Conservation (phyloP, 2,797 vertebrate species). For the Phoeniculus purpureus region DNA sequence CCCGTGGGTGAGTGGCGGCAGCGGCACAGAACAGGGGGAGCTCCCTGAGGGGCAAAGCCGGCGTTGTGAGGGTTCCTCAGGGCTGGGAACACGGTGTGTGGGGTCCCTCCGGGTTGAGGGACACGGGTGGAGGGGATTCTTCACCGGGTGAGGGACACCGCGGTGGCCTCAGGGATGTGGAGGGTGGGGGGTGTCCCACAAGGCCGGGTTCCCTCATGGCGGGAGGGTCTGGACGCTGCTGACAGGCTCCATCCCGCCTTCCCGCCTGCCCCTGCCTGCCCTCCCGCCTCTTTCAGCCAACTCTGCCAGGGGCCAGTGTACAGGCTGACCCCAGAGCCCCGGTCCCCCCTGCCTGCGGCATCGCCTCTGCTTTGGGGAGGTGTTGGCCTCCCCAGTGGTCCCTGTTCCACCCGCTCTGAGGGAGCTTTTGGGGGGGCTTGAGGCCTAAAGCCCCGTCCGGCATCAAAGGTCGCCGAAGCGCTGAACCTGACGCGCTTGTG, state of each 20-base stretch:
- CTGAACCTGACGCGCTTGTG: rapidly evolving
- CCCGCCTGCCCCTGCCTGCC: background rate
- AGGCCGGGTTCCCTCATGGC: background rate
- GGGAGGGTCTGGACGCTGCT: background rate
- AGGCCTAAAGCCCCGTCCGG: background rate
- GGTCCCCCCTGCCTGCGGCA: no score
- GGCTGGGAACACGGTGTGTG: background rate
- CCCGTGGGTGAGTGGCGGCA: background rate
- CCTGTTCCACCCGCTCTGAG: rapidly evolving
- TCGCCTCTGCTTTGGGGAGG: background rate
- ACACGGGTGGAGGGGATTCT: background rate
- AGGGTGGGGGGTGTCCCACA: no score
- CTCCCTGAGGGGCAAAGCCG: background rate
- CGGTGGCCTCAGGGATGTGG: no score
- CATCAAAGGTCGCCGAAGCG: rapidly evolving
- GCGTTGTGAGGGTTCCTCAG: no score
- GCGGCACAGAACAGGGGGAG: background rate
- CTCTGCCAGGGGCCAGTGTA: background rate
- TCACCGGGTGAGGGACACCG: background rate
- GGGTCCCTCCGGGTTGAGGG: background rate
- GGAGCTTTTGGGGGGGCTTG: background rate
- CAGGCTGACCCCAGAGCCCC: background rate
- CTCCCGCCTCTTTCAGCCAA: background rate
- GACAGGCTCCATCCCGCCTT: background rate
- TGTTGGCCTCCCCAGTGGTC: rapidly evolving